Percentiles rank a stretch among this genome's conserved stretches.
phyloP scores from a whole-genome alignment of 2,797 vertebrate genomes.

The Brachyalestes nurse region DNA sequence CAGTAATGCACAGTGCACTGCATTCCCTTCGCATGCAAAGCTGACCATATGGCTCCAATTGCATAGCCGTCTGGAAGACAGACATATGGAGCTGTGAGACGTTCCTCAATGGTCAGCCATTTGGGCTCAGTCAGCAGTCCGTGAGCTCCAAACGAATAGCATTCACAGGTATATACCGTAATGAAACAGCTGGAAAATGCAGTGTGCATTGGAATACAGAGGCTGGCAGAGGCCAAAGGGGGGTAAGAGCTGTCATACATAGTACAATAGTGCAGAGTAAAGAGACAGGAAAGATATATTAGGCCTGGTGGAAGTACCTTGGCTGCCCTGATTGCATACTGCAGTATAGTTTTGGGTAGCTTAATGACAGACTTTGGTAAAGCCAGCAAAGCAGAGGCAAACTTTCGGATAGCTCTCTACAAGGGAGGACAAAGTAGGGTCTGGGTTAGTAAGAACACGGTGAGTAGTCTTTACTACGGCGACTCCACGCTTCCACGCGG shows the following conservation, averaged over 20 bases:
- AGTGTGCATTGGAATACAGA: constrained; percentile 61
- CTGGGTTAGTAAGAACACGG: constrained; percentile 56
- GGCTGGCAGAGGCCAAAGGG: constrained; percentile 57
- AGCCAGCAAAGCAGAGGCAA: constrained; percentile 97
- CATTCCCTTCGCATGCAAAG: constrained; percentile 45
- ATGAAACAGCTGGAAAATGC: constrained; percentile 73
- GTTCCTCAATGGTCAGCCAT: constrained; percentile 26
- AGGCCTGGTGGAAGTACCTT: constrained; percentile 95
- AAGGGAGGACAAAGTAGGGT: constrained; percentile 82
- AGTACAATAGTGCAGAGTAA: constrained; percentile 40
- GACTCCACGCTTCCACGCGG: constrained; percentile 41
- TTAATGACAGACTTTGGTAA: constrained; percentile 99
- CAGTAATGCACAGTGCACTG: constrained; percentile 44
- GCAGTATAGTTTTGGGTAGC: constrained; percentile 98
- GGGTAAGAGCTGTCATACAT: constrained; percentile 55
- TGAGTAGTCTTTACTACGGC: constrained; percentile 31
- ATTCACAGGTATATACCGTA: constrained; percentile 2
- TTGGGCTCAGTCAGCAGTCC: constrained; percentile 30
- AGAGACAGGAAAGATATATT: constrained; percentile 85
- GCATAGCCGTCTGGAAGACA: constrained; percentile 21
- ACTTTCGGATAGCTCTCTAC: constrained; percentile 98
- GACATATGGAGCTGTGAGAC: constrained; percentile 19
- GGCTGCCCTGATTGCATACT: constrained; percentile 96
- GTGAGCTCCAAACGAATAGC: constrained; percentile 10
- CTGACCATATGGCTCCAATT: constrained; percentile 25